phyloP scores from a whole-genome alignment of 2,888 invertebrate species.

The Pantelozetes paolii region DNA sequence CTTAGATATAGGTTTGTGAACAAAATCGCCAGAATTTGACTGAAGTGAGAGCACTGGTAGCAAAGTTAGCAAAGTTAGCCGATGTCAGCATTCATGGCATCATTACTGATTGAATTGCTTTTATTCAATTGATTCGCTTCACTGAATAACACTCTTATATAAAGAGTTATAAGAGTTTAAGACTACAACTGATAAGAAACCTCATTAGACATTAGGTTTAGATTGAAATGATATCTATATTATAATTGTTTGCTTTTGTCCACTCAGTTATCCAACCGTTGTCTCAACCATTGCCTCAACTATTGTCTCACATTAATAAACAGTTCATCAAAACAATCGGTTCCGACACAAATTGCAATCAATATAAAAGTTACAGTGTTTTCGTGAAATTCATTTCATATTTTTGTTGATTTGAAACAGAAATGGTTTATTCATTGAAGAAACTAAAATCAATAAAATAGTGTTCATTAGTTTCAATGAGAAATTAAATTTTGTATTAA shows the following conservation, averaged over 20 bases:
- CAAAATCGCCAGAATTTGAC: background rate
- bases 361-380: too few relatives aligned
- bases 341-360: background rate
- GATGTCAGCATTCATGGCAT: background rate
- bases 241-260: background rate
- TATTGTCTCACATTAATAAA: conserved; percentile 10
- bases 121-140: background rate
- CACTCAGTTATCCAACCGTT: background rate
- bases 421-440: too few relatives aligned
- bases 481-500: too few relatives aligned
- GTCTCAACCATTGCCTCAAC: too few relatives aligned
- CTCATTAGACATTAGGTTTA: background rate
- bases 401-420: too few relatives aligned
- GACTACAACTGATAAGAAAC: background rate
- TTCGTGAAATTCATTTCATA: too few relatives aligned
- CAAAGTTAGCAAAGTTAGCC: background rate
- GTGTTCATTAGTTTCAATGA: too few relatives aligned
- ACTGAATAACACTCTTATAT: background rate
- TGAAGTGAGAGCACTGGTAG: background rate
- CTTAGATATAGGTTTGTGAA: background rate
- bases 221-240: too few relatives aligned
- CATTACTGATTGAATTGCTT: conserved; percentile 20
- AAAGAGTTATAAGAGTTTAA: background rate
- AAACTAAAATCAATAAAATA: too few relatives aligned
- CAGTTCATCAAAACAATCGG: background rate